Percentiles rank a stretch among this genome's conserved stretches.
Evolutionary conservation across 1,140 invertebrate species (phyloP).

Genomic region (Apolygus lucorum): DNA sequence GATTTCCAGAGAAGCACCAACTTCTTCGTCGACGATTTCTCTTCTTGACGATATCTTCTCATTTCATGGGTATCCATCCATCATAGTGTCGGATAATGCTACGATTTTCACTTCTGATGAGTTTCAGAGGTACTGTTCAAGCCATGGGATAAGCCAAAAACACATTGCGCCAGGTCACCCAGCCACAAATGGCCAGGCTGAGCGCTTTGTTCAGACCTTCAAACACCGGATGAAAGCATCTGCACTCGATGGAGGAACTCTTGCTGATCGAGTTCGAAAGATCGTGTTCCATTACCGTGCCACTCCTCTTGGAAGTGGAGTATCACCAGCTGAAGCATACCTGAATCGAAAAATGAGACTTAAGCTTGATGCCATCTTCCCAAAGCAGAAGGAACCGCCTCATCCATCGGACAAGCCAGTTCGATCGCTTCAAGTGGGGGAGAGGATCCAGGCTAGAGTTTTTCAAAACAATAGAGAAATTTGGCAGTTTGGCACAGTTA

Average conservation of each 20-base stretch:
- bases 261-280: not conserved
- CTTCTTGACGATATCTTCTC: too few species aligned
- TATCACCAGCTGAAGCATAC: not conserved
- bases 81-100: too few species aligned
- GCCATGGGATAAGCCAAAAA: conserved; percentile 33
- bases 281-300: not conserved
- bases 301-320: not conserved
- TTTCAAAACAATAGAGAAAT: not conserved
- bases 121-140: conserved; percentile 36
- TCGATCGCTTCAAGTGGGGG: not conserved
- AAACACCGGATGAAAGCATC: conserved; percentile 16
- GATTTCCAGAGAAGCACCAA: too few species aligned
- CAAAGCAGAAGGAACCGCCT: not conserved
- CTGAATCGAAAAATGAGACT: not conserved
- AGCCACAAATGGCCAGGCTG: conserved; percentile 31
- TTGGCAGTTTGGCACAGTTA: not conserved
- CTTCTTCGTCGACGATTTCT: too few species aligned
- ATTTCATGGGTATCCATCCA: too few species aligned
- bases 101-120: conserved; percentile 39
- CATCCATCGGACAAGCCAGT: not conserved
- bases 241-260: conserved; percentile 4
- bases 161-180: conserved; percentile 36
- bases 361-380: conserved; percentile 2
- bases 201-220: conserved; percentile 26
- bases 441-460: not conserved